phyloP scores from a whole-genome alignment of 1,140 invertebrate species.

The Leptopilina clavipes region DNA sequence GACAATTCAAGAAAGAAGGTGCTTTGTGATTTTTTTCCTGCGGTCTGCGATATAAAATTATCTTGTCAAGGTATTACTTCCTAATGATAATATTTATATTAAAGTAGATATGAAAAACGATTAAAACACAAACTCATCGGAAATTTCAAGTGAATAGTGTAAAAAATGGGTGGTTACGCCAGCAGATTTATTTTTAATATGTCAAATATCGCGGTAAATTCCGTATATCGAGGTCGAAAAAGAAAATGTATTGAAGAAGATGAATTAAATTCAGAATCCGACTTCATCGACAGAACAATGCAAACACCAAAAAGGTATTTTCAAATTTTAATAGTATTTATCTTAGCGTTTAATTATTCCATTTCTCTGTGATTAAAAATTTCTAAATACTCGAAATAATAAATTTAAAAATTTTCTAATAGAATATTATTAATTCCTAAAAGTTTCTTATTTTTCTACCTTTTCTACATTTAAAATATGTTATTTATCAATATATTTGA shows the following conservation, averaged over 20 bases:
- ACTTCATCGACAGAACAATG: conserved; percentile 70
- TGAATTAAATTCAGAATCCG: conserved; percentile 67
- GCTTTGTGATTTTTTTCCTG: too few relatives aligned
- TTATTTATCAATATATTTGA: too few relatives aligned
- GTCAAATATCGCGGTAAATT: conserved; percentile 69
- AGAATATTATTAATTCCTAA: too few relatives aligned
- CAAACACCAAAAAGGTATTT: conserved; percentile 72
- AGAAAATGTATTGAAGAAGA: conserved; percentile 72
- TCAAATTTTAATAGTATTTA: not conserved
- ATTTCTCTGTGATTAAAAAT: not conserved
- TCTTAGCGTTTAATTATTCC: not conserved
- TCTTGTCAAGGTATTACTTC: too few relatives aligned
- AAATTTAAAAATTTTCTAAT: too few relatives aligned
- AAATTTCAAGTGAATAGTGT: not conserved
- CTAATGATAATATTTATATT: too few relatives aligned
- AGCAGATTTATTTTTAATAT: conserved; percentile 66
- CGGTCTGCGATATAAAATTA: too few relatives aligned
- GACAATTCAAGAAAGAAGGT: too few relatives aligned
- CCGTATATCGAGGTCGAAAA: conserved; percentile 68
- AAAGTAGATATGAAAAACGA: too few relatives aligned
- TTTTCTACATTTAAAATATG: too few relatives aligned
- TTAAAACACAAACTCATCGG: not conserved
- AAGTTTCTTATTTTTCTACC: too few relatives aligned
- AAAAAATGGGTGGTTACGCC: conserved; percentile 67
- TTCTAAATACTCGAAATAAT: too few relatives aligned